Base-by-base conservation (phyloP, 2,797 vertebrate genomes). In the Acrossocheilus wenchowensis region DNA sequence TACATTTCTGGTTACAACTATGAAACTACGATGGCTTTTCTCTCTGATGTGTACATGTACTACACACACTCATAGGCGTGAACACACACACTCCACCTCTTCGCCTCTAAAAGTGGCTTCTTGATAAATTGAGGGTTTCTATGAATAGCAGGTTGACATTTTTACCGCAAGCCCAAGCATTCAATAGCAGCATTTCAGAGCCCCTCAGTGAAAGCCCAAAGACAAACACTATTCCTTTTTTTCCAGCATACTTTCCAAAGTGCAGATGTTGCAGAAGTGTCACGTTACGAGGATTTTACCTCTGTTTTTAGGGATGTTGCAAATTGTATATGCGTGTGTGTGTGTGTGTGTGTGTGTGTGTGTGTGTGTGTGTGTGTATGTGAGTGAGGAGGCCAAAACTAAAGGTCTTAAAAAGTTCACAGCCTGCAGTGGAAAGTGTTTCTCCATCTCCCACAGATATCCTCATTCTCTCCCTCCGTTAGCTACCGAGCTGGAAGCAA, bases 71-170 rank as follows among this genome's bases (percentile, higher is more conserved):
- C 34, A 73, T 74, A 85, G 14, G 78, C 54, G 19, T 69, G 57
- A 78, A 84, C 62, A 83, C 52, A 75, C 64, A 86, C 72, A 50
- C 60, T 62, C 78, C 45, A 48, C 84, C 79, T 78, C 85, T 77
- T 30, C 17, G 39, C 78, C 86, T 84, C 82, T 73, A 82, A 87
- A 74, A 64, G 86, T 88, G 88, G 87, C 71, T 89, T 89, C 90
- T 90, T 94, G 92, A 94, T 93, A 91, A 88, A 93, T 93, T 94
- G 92, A 91, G 92, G 93, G 91, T 89, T 88, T 93, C 93, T 94
- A 93, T 91, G 92, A 94, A 93, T 93, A 93, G 89, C 80, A 73
- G 88, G 85, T 92, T 81, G 89, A 93, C 89, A 87, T 94, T 93
- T 93, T 92, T 91, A 90, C 90, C 78, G 34, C 92, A 92, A 92